Evolutionary conservation across 2,797 vertebrate species (phyloP).

Genomic region (Otolemur crassicaudatus): DNA sequence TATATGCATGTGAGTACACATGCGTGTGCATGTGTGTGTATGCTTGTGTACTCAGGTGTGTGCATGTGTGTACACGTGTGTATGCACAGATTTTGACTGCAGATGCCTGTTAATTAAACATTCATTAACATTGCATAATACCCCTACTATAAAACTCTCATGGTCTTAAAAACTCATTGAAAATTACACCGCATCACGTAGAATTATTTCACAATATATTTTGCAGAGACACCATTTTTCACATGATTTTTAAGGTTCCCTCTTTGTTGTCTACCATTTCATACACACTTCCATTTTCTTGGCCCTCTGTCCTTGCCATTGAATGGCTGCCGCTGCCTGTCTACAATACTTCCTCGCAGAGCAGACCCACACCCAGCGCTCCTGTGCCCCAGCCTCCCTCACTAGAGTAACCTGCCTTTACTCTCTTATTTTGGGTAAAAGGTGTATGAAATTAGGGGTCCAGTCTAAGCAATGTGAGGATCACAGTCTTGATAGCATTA

Average conservation of each 20-base stretch:
- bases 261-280: neutral
- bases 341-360: constrained; percentile 49
- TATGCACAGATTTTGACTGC: neutral
- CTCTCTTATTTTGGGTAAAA: neutral
- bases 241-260: neutral
- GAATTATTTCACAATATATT: neutral
- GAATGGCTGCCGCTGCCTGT: neutral
- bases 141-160: neutral
- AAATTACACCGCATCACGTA: neutral
- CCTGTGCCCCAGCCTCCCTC: constrained; percentile 56
- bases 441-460: neutral
- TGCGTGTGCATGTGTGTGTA: no score
- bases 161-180: constrained; percentile 40
- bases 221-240: neutral
- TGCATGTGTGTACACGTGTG: neutral
- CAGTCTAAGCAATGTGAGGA: neutral
- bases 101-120: neutral
- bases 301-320: neutral
- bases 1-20: no score
- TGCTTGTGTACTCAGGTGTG: no score
- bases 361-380: constrained; percentile 35
- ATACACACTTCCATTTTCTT: neutral
- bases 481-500: neutral
- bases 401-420: neutral
- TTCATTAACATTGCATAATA: neutral